Conservation (phyloP, 2,113 vertebrate species). For the Triplophysa dalaica region DNA sequence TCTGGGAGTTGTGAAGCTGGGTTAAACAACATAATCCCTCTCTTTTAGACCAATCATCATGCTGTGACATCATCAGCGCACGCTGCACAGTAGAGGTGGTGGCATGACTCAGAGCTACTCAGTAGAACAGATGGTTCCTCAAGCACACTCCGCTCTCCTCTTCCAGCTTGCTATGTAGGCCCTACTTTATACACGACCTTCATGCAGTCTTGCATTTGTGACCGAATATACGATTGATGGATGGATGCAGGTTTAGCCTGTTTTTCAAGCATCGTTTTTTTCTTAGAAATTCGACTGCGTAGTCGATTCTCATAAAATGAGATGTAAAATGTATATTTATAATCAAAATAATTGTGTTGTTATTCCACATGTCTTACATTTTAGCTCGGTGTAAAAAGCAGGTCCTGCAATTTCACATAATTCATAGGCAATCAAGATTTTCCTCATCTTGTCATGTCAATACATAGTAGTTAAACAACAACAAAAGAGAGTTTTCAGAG, state of each 20-base stretch:
- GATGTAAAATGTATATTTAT: neutral
- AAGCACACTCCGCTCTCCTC: neutral
- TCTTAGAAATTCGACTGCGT: neutral
- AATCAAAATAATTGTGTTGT: neutral
- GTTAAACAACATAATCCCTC: conserved; percentile 27
- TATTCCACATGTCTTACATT: neutral
- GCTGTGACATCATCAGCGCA: conserved; percentile 31
- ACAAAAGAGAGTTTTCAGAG: neutral
- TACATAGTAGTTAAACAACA: neutral
- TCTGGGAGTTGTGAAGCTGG: conserved; percentile 4
- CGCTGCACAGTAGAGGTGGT: neutral
- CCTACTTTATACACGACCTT: neutral
- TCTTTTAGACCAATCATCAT: conserved; percentile 15
- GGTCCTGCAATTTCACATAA: too few species aligned
- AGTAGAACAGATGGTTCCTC: conserved; percentile 42
- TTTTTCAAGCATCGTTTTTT: neutral
- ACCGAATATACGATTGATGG: neutral
- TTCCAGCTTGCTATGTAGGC: conserved; percentile 13
- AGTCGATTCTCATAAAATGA: neutral
- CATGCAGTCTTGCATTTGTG: conserved; percentile 10
- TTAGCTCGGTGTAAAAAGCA: neutral
- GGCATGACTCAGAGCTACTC: conserved; percentile 37
- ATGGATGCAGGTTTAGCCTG: neutral
- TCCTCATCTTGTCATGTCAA: too few species aligned
- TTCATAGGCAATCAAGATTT: too few species aligned